Base-by-base conservation (phyloP, 1,140 invertebrate genomes). In the Diachasmimorpha longicaudata region DNA sequence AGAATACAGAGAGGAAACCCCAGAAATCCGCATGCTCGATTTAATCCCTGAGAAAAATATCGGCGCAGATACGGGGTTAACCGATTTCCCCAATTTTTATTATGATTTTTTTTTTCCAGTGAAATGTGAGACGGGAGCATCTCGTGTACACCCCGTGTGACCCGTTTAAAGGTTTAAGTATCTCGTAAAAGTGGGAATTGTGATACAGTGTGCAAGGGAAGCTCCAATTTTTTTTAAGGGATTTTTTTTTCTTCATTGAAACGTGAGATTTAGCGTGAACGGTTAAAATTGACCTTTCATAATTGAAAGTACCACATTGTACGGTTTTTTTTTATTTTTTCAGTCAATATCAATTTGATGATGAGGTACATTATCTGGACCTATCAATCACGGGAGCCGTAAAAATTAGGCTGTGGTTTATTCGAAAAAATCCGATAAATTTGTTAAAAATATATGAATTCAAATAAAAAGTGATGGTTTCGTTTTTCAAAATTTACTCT, bases 1-100 rank as follows among this genome's bases (percentile, higher is more conserved):
- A 14, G 78, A 63, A 74, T 70, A 69, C 70, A 58, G n/a, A 66
- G 58, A 52, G 46, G 36, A 42, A 66, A 70, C 74, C 74, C 77
- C 78, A 75, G 16, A 69, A 72, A 70, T 68, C 66, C 70, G 76
- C 81, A 88, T 83, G 87, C 84, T 89, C 88, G 88, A 89, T 88
- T 89, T 88, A 88, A 88, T 84, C 86, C 86, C 85, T 88, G 87
- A 88, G 88, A 88, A 89, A 88, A 87, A 86, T 86, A 80, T 80
- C 77, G 55, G 58, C 73, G 77, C 76, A 77, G 80, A 73, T 71
- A 76, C 77, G 44, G 83, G 85, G 85, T 89, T 88, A 89, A 89
- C 86, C 87, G 87, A 89, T 88, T 89, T 87, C 80, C 70, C 74
- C 74, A 52, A 75, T 66, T 79, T 78, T 79, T 75, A n/a, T n/a